Evolutionary conservation across 2,113 vertebrate species (phyloP).

Genomic region (Amazona vittata): DNA sequence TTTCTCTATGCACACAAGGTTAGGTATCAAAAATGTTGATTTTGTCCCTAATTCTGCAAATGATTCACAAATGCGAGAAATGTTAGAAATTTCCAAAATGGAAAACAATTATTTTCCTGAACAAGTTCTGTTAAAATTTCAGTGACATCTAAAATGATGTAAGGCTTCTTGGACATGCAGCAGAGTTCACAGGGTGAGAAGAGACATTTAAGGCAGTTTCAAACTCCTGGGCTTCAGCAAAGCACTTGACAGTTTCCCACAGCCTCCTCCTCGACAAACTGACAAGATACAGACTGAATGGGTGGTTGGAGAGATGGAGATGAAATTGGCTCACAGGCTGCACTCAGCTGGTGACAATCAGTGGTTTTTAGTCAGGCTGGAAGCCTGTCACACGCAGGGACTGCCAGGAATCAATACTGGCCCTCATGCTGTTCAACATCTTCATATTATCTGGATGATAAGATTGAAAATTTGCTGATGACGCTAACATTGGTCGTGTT

Average conservation of each 20-base stretch:
- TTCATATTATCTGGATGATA: neutral
- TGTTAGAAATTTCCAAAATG: neutral
- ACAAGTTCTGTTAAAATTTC: neutral
- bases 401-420: neutral
- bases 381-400: neutral
- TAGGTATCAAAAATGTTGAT: neutral
- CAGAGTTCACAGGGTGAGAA: neutral
- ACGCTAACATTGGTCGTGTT: neutral
- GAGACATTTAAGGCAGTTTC: neutral
- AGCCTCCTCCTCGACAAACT: neutral
- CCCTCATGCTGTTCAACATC: neutral
- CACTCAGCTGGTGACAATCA: neutral
- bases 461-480: neutral
- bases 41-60: neutral
- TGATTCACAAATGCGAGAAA: neutral
- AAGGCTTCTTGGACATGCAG: neutral
- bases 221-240: neutral
- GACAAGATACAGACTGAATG: neutral
- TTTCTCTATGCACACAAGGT: neutral
- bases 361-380: neutral
- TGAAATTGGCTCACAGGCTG: neutral
- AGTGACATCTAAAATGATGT: neutral
- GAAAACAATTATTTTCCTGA: neutral
- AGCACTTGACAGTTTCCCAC: neutral
- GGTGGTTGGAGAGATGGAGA: rapidly evolving